Conservation (phyloP, 2,113 vertebrate species). For the Tinamus guttatus region DNA sequence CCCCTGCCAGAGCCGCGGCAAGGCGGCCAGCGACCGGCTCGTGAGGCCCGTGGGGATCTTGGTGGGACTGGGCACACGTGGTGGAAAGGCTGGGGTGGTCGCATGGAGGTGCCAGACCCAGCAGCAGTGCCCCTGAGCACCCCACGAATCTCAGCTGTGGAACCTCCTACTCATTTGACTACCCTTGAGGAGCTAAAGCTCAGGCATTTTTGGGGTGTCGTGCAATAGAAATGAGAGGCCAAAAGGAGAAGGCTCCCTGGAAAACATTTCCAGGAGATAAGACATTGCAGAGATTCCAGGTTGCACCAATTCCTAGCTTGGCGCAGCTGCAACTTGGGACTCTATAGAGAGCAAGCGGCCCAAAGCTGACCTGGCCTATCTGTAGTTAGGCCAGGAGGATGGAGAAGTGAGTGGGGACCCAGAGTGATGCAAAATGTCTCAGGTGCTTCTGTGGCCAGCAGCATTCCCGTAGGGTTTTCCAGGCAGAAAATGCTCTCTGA, state of each 20-base stretch:
- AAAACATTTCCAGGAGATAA: neutral
- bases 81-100: neutral
- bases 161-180: neutral
- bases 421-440: rapidly evolving
- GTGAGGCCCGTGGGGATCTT: too few relatives aligned
- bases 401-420: neutral
- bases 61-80: neutral
- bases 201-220: too few relatives aligned
- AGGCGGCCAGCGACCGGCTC: neutral
- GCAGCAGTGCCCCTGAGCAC: neutral
- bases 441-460: neutral
- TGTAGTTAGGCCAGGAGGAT: neutral
- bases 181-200: neutral
- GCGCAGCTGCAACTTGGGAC: too few relatives aligned
- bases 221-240: neutral
- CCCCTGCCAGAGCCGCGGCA: neutral
- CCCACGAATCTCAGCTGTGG: neutral
- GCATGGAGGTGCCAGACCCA: neutral
- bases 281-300: neutral
- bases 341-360: neutral
- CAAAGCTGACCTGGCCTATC: neutral
- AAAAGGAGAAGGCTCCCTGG: neutral
- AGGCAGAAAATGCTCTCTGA: neutral
- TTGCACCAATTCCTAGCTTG: neutral
- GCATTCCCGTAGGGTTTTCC: neutral